These are phyloP conservation scores for Ariopsis seemanni DNA, from an alignment of 2,113 vertebrate species.

Conservation along the genomic window DNA sequence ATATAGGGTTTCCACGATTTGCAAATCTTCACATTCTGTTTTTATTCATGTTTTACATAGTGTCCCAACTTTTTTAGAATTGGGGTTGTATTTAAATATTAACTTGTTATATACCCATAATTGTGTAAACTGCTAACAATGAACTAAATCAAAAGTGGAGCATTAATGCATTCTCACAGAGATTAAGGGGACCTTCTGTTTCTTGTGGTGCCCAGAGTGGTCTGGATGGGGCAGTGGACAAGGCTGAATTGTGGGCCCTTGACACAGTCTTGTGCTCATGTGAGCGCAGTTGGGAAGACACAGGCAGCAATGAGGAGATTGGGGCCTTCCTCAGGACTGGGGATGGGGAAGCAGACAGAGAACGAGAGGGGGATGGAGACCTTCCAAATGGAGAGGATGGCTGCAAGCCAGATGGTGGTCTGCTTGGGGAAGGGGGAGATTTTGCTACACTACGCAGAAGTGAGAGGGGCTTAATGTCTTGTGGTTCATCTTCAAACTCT, in stretches of 20 bases:
- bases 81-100: background rate
- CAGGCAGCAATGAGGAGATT: slow-evolving; percentile 76
- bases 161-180: slow-evolving; percentile 80
- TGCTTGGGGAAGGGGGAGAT: slow-evolving; percentile 59
- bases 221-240: slow-evolving; percentile 59
- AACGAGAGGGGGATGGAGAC: slow-evolving; percentile 65
- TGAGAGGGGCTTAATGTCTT: slow-evolving; percentile 59
- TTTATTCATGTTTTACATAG: too few relatives aligned
- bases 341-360: slow-evolving; percentile 70
- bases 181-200: slow-evolving; percentile 90
- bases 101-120: background rate
- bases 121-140: background rate
- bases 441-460: slow-evolving; percentile 60
- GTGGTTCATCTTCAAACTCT: slow-evolving; percentile 64
- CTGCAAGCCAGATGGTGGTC: slow-evolving; percentile 71
- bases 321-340: slow-evolving; percentile 85
- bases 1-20: too few relatives aligned
- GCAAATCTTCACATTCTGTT: too few relatives aligned
- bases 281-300: slow-evolving; percentile 80
- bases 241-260: slow-evolving; percentile 60
- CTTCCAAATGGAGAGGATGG: slow-evolving; percentile 69
- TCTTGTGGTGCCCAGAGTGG: slow-evolving; percentile 83
- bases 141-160: background rate
- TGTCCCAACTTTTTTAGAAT: too few relatives aligned
- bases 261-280: slow-evolving; percentile 77